Base-by-base conservation (phyloP, 2,113 vertebrate genomes). In the Oncorhynchus masou region DNA sequence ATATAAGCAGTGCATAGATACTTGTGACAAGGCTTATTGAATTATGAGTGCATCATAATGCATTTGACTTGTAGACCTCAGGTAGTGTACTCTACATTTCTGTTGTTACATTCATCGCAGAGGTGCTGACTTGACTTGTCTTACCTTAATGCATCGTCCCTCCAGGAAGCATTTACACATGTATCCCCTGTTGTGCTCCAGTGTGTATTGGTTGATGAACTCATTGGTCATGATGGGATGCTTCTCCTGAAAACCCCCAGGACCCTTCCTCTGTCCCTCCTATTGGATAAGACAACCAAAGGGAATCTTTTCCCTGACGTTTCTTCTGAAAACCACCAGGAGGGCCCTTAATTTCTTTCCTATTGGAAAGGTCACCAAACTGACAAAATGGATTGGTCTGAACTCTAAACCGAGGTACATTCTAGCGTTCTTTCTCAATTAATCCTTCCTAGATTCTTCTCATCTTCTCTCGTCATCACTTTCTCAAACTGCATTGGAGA, bases 151-250 rank as follows among this genome's bases (percentile, higher is more conserved):
- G 34, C 34, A 34, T 34, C 6, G 34, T 8, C 6, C 6, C 34
- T 34, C 34, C 34, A 34, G 6, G 34, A 34, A 34, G 34, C 8
- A 34, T 34, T 34, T 34, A 92, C 98, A 99, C 83, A 99, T 97
- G 82, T 98, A 95, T 92, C 96, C 95, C 70, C 98, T 97, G 75
- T 98, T 99, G 92, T 98, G 97, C 87, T 99, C 97, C 73, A 98
- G 95, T 0, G 98, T 98, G 75, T 99, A 96, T 80, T 98, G 97
- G 86, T 95, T 98, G 80, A 98, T 98, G 82, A 99, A 99, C 90
- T 98, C 97, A 81, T 99, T 97, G 89, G 96, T 98, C 97, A 99
- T 98, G 27, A 96, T 95, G 24, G 95, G 96, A 79, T 96, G 95
- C 74, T 98, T 99, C 88, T 98, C 98, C 87, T 93, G 94, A 72